These are phyloP conservation scores for Dascillus cervinus DNA, from an alignment of 2,888 invertebrate genomes.

Conservation along the genomic window DNA sequence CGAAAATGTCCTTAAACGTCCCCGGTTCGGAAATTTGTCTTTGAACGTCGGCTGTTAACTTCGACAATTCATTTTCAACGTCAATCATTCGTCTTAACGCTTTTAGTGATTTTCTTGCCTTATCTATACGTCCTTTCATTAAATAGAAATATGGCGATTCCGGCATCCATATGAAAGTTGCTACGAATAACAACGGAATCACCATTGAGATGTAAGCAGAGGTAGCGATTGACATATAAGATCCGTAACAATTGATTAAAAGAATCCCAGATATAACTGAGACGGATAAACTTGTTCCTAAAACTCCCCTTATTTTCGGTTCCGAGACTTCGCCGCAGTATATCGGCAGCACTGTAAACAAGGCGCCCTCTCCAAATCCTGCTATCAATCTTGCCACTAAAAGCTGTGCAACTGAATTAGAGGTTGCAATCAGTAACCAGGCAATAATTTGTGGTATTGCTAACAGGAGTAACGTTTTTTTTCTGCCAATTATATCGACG, in stretches of 20 bases:
- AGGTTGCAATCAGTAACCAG: conserved; percentile 23
- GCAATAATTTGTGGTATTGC: conserved; percentile 27
- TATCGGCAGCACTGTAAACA: conserved; percentile 20
- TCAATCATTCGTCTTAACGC: conserved; percentile 23
- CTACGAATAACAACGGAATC: conserved; percentile 20
- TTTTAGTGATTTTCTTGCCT: conserved; percentile 23
- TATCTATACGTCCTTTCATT: conserved; percentile 25
- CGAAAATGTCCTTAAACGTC: conserved; percentile 47
- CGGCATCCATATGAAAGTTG: conserved; percentile 41
- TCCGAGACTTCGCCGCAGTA: conserved; percentile 22
- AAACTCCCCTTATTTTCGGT: conserved; percentile 20
- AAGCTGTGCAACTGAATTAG: conserved; percentile 3
- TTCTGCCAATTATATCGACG: conserved; percentile 28
- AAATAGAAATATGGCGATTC: conserved; percentile 50
- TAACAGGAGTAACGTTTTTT: conserved; percentile 25
- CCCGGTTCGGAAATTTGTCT: conserved; percentile 37
- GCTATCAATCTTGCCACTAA: conserved; percentile 13
- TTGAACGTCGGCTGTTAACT: conserved; percentile 24
- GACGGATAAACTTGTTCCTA: conserved; percentile 16
- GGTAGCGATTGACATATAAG: conserved; percentile 7
- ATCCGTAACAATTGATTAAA: conserved; percentile 9
- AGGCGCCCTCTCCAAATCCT: conserved; percentile 20
- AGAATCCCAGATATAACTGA: conserved; percentile 11
- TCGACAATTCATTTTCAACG: conserved; percentile 26
- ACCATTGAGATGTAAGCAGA: conserved; percentile 13